Evolutionary conservation across 2,797 vertebrate genomes (phyloP).

Genomic region (Coracias cyanogaster): DNA sequence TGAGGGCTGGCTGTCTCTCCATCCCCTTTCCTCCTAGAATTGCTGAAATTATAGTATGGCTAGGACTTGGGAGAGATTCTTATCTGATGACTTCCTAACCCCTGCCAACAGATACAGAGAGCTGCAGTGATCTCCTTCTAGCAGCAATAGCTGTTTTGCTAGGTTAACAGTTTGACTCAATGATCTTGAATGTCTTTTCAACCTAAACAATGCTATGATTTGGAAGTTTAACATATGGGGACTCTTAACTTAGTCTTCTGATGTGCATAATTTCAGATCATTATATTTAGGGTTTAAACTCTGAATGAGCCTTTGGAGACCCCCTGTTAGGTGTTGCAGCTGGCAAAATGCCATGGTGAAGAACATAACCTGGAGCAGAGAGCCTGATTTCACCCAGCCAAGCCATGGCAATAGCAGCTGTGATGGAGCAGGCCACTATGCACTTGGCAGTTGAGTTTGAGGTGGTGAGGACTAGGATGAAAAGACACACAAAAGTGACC

Average conservation of each 20-base stretch:
- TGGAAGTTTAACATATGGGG: neutral
- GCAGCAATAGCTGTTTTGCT: neutral
- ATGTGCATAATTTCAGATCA: neutral
- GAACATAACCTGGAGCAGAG: neutral
- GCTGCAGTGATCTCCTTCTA: neutral
- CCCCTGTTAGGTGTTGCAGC: neutral
- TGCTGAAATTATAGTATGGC: neutral
- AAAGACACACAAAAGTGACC: neutral
- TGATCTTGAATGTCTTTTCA: neutral
- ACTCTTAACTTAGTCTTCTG: neutral
- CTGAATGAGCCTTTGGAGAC: neutral
- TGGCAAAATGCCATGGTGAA: neutral
- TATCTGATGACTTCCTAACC: neutral
- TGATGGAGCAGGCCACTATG: neutral
- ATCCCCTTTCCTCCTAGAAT: neutral
- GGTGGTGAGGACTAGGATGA: neutral
- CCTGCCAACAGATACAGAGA: neutral
- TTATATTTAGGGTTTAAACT: neutral
- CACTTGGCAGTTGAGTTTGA: fast-evolving
- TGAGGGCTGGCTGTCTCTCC: neutral
- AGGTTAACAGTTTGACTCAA: neutral
- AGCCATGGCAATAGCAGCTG: neutral
- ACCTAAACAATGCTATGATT: neutral
- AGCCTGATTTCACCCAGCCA: neutral
- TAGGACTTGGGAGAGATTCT: neutral